Evolutionary conservation across 2,113 vertebrate species (phyloP).

Genomic region (Holacanthus passer): DNA sequence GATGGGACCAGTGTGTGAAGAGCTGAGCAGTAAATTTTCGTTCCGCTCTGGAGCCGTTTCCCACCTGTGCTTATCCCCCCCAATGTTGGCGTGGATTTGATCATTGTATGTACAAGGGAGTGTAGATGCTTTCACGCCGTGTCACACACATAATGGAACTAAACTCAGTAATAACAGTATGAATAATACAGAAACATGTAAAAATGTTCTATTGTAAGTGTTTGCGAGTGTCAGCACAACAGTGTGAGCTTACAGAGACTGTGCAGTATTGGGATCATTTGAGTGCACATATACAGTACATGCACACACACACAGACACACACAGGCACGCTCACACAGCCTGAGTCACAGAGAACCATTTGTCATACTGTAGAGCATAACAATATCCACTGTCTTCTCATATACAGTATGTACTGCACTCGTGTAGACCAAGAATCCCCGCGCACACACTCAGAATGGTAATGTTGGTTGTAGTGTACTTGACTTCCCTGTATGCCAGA

Average conservation of each 20-base stretch:
- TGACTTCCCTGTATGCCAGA: constrained; percentile 33
- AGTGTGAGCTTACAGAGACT: not conserved
- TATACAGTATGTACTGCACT: constrained; percentile 15
- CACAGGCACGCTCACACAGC: not conserved
- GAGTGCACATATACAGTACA: not conserved
- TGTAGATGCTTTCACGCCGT: not conserved
- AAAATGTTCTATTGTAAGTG: not conserved
- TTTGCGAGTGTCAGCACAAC: not conserved
- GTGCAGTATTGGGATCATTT: not conserved
- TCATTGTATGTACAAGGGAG: not conserved
- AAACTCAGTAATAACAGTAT: not conserved
- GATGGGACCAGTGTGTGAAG: constrained; percentile 25
- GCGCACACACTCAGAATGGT: constrained; percentile 36
- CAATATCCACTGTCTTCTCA: constrained; percentile 20
- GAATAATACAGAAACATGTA: not conserved
- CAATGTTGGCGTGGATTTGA: constrained; percentile 1
- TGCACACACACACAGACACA: not conserved
- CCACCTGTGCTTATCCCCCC: constrained; percentile 13
- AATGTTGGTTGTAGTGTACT: constrained; percentile 49
- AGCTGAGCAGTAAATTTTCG: constrained; percentile 40
- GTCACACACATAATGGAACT: not conserved
- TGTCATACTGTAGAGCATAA: constrained; percentile 7
- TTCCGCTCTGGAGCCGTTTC: constrained; percentile 13
- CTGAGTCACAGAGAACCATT: not conserved
- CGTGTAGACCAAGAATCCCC: constrained; percentile 12